phyloP scores from a whole-genome alignment of 2,888 invertebrate species.

The Cotesia congregata region DNA sequence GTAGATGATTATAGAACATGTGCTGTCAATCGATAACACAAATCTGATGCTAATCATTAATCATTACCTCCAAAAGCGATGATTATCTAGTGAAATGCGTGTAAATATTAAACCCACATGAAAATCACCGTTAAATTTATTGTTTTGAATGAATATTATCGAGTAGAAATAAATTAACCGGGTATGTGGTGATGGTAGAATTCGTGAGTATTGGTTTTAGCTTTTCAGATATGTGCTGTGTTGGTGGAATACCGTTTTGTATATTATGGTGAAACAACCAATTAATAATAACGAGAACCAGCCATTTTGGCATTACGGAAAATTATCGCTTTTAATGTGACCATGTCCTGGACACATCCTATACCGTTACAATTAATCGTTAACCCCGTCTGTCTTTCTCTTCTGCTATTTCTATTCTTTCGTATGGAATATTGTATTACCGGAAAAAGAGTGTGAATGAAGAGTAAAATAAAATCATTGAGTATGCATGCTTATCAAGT shows the following conservation, averaged over 20 bases:
- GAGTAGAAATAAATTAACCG: conserved; percentile 6
- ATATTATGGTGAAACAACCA: conserved; percentile 49
- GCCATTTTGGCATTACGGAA: conserved; percentile 62
- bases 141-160: conserved; percentile 6
- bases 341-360: conserved; percentile 30
- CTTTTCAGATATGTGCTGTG: background rate
- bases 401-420: conserved; percentile 34
- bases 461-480: background rate
- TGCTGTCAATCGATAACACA: background rate
- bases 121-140: background rate
- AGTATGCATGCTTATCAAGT: conserved; percentile 25
- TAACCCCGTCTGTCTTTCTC: conserved; percentile 29
- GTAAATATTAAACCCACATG: background rate
- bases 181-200: conserved; percentile 1
- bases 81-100: background rate
- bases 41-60: background rate
- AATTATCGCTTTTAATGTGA: conserved; percentile 63
- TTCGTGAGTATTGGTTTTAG: conserved; percentile 32
- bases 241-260: background rate
- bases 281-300: conserved; percentile 63
- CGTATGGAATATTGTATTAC: conserved; percentile 46
- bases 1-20: conserved; percentile 9
- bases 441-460: conserved; percentile 42
- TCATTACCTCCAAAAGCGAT: background rate
- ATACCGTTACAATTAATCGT: conserved; percentile 52